Evolutionary conservation across 2,113 vertebrate species (phyloP), one percentile per base, ranked within the genome.

Genomic region (Sinocyclocheilus anophthalmus): DNA sequence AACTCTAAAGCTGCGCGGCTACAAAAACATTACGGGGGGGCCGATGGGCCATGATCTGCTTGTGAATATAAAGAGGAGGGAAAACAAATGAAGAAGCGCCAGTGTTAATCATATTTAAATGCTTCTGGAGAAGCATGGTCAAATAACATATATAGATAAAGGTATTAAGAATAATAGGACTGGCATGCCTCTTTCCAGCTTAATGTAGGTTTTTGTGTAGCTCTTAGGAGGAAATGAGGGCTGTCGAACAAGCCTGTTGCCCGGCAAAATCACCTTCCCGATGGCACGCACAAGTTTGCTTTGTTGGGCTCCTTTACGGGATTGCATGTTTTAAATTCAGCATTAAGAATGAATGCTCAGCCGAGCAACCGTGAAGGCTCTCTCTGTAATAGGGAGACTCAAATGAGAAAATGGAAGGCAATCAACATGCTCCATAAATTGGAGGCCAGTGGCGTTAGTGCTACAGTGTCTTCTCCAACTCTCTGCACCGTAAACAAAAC

Each of bases 131-230:
- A 91, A 90, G 92, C 93, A 91, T 92, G 77, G 90, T 91, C 90
- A 91, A 94, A 92, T 90, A 76, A 90, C 90, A 87, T 48, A 87
- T 90, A 90, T 91, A 88, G 90, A 86, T 92, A 91, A 93, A 93
- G 91, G 92, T 91, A 81, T 93, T 89, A 83, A 86, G 87, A 88
- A 94, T 91, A 95, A 94, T 90, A 88, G 90, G 78, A 88, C 90
- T 33, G 90, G 92, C 92, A 91, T 91, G 93, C 92, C 90, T 88
- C 86, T 89, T 72, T 61, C 81, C 83, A 88, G 94, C 94, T 95
- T 94, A 94, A 94, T 95, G 94, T 87, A 48, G 81, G 85, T 92
- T 91, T 93, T 94, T 94, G 93, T 95, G 88, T 82, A 79, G 59
- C 83, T 57, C 76, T 91, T 84, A 55, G n/a, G 88, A 91, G 90